Base-by-base conservation (phyloP, 2,797 vertebrate species). In the Poliocrania exsul region DNA sequence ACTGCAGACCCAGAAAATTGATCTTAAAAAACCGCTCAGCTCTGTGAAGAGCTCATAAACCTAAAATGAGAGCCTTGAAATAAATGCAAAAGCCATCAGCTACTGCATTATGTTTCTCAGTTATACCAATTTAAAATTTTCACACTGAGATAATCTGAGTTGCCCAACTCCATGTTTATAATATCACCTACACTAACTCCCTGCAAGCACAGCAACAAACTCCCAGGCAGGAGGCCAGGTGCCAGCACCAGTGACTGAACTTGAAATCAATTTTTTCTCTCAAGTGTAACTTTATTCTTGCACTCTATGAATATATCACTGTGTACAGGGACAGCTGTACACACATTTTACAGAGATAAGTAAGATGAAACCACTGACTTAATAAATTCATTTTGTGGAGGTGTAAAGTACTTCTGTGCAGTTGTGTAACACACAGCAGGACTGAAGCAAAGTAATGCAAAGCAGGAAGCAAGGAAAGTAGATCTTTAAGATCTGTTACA, bases 51-150 rank as follows among this genome's bases (percentile, higher is more conserved):
- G 91, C 82, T 90, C 85, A 70, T 96, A 95, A 95, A 92, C 66
- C 50, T 57, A 62, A 94, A 95, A 94, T 84, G 94, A 95, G 90
- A 95, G 75, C 82, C 75, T 91, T 92, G 83, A 94, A 95, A 87
- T 88, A 96, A 91, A 97, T 84, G 84, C 69, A 88, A 92, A 96
- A 90, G 37, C 33, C 58, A 81, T 94, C 35, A 81, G 44, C 79
- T 88, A 29, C 47, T 5, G 31, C 79, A 91, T 88, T 81, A 90
- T 56, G 47, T 81, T 90, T 81, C 87, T 88, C 47, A 44, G 85
- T 91, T 88, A 86, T 70, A 75, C 15, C 89, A 94, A 83, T 95
- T 83, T 81, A 46, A 95, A 92, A 70, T 84, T 80, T 89, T 91
- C 91, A 92, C 87, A 88, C 72, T 14, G 14, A 80, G 83, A 47